Evolutionary conservation across 2,888 invertebrate genomes (phyloP).

Genomic region (Aleiodes testaceus): DNA sequence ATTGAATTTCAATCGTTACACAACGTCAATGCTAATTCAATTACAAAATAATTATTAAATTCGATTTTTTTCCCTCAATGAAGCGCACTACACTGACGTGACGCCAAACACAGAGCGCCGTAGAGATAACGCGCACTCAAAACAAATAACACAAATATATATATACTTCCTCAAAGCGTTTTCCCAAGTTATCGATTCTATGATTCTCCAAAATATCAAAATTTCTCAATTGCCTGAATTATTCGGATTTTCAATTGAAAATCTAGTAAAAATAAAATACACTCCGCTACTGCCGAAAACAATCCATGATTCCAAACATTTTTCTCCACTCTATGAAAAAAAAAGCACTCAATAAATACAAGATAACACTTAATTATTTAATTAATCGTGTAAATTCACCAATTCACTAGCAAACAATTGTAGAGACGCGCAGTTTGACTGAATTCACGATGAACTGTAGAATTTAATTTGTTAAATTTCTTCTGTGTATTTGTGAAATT

Average conservation of each 20-base stretch:
- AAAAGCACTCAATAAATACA: neutral
- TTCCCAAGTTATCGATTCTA: neutral
- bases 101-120: slow-evolving; percentile 18
- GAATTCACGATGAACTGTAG: neutral
- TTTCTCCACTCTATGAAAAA: slow-evolving; percentile 51
- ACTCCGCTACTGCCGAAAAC: slow-evolving; percentile 67
- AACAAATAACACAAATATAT: slow-evolving; percentile 20
- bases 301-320: slow-evolving; percentile 70
- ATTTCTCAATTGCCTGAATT: neutral
- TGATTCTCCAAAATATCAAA: neutral
- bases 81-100: slow-evolving; percentile 24
- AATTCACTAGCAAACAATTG: neutral
- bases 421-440: slow-evolving; percentile 3
- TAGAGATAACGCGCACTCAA: slow-evolving; percentile 29
- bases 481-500: slow-evolving; percentile 1
- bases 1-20: too few species aligned
- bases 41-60: neutral
- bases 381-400: neutral
- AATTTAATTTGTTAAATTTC: neutral
- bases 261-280: slow-evolving; percentile 10
- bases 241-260: neutral
- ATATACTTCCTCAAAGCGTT: neutral
- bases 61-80: neutral
- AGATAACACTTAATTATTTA: neutral
- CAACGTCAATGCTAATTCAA: too few species aligned